Percentiles rank a stretch among this genome's conserved stretches.
These are phyloP conservation scores for Plumapathes pennacea DNA, from an alignment of 92 coral and sea anemone genomes.

Conservation along the genomic window DNA sequence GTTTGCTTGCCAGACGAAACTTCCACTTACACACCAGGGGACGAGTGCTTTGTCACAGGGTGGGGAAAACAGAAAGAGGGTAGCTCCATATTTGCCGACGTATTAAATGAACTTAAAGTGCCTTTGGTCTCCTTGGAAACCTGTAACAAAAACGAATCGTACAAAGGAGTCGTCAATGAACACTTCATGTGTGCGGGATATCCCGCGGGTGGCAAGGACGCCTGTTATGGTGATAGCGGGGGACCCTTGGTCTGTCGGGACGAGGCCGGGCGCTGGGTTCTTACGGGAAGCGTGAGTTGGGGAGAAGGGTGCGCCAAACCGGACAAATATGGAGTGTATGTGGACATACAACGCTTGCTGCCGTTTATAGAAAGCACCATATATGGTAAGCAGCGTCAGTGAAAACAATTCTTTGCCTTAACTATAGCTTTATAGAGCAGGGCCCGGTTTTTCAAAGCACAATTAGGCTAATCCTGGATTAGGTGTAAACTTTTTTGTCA, in stretches of 20 bases:
- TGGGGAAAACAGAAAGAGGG: slow-evolving; percentile 75
- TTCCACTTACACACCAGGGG: slow-evolving; percentile 42
- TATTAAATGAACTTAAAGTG: slow-evolving; percentile 61
- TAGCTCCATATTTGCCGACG: slow-evolving; percentile 50
- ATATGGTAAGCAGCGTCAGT: slow-evolving; percentile 87
- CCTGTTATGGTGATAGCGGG: slow-evolving; percentile 95
- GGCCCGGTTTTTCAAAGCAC: no score
- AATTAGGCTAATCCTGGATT: no score
- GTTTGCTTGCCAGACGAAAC: slow-evolving; percentile 83
- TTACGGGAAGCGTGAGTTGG: slow-evolving; percentile 87
- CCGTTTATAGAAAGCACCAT: slow-evolving; percentile 84
- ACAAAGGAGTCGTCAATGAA: slow-evolving; percentile 64
- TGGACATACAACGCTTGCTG: slow-evolving; percentile 70
- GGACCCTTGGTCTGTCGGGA: slow-evolving; percentile 93
- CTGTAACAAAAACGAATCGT: slow-evolving; percentile 79
- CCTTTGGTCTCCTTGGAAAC: slow-evolving; percentile 66
- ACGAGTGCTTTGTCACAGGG: slow-evolving; percentile 69
- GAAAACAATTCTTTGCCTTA: no score
- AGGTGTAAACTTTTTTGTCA: no score
- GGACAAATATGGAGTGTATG: slow-evolving; percentile 84
- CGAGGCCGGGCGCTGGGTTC: slow-evolving; percentile 77
- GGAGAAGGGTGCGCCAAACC: slow-evolving; percentile 89
- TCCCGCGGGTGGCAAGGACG: slow-evolving; percentile 75
- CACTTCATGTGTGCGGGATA: slow-evolving; percentile 90
- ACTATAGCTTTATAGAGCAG: no score